Percentiles rank a stretch among this genome's conserved stretches.
phyloP scores from a whole-genome alignment of 2,113 vertebrate genomes.

The Megaceryle torquata region DNA sequence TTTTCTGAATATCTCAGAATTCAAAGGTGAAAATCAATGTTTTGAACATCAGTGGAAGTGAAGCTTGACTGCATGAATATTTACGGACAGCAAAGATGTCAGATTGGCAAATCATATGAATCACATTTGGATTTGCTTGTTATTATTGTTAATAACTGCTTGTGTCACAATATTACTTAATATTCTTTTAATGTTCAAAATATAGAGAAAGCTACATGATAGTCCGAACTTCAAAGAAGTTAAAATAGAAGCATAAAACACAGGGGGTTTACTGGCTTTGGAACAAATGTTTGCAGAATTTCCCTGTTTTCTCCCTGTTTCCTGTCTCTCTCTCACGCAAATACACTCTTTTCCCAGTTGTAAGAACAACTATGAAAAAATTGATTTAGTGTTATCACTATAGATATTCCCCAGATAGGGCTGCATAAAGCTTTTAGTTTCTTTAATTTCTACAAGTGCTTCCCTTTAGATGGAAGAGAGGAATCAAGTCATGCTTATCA shows the following conservation, averaged over 20 bases:
- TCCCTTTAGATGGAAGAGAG: not conserved
- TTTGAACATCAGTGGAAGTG: conserved; percentile 14
- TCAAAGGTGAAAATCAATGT: conserved; percentile 36
- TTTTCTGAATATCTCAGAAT: conserved; percentile 23
- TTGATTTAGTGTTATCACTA: not conserved
- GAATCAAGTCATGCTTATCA: not conserved
- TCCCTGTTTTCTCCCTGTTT: not conserved
- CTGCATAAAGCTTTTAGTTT: not conserved
- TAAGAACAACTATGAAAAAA: not conserved
- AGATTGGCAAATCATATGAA: conserved; percentile 13
- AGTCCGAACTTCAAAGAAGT: not conserved
- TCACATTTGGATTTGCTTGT: conserved; percentile 2
- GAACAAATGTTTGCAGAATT: not conserved
- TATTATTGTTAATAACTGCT: not conserved
- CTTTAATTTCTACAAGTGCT: not conserved
- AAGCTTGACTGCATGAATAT: conserved; percentile 47
- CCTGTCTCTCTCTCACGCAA: not conserved
- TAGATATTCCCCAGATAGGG: not conserved
- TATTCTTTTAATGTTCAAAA: not conserved
- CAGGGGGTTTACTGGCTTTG: not conserved
- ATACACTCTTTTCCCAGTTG: not conserved
- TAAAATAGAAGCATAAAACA: not conserved
- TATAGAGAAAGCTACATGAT: not conserved
- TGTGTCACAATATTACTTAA: not conserved
- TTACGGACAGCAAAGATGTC: conserved; percentile 24